These are phyloP conservation scores for Telmatochromis sp. DNA, from an alignment of 2,113 vertebrate species.

Conservation along the genomic window DNA sequence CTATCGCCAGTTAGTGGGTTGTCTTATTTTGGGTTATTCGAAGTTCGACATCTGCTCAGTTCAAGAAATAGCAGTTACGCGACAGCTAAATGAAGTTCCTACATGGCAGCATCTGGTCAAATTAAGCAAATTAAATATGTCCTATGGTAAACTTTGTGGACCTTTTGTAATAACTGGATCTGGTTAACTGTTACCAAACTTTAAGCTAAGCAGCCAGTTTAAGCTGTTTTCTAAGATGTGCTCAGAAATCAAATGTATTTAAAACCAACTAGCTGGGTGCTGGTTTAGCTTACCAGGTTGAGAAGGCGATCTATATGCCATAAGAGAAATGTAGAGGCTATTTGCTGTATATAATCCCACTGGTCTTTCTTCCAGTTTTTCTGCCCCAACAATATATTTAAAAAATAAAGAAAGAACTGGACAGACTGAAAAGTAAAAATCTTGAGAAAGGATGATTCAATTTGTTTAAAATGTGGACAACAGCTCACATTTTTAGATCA, in stretches of 20 bases:
- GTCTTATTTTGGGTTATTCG: not conserved
- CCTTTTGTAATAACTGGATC: not conserved
- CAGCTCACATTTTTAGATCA: not conserved
- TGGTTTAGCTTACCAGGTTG: not conserved
- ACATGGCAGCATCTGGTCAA: not conserved
- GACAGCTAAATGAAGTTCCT: not conserved
- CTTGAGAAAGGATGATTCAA: not conserved
- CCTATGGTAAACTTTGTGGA: not conserved
- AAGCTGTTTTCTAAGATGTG: not conserved
- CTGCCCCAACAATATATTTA: not conserved
- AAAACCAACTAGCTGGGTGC: not conserved
- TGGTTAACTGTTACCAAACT: not conserved
- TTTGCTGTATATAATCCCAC: not conserved
- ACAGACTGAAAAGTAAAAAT: not conserved
- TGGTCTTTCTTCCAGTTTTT: not conserved
- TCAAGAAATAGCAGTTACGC: not conserved
- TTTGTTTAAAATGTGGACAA: not conserved
- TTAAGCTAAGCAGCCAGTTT: not conserved
- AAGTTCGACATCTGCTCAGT: not conserved
- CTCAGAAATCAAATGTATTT: not conserved
- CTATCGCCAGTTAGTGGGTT: not conserved
- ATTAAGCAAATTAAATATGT: not conserved
- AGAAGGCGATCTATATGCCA: accelerated
- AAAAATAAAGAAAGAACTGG: not conserved
- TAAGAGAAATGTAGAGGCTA: not conserved